Base-by-base conservation (phyloP, 1,140 invertebrate species). In the Drusus annulatus region DNA sequence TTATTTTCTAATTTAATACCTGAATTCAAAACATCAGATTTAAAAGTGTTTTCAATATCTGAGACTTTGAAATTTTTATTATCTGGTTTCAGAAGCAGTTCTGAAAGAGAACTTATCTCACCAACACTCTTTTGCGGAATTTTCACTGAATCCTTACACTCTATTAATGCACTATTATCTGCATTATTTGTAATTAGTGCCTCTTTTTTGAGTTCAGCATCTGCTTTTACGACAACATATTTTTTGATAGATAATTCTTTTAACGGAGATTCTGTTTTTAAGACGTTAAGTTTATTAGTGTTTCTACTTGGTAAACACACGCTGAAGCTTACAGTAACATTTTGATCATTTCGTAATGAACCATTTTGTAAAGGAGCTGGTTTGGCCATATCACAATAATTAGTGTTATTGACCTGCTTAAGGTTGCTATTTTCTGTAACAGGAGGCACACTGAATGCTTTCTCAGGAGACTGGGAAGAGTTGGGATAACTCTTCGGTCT, bases 401-500 rank as follows among this genome's bases (percentile, higher is more conserved):
- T 36, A 36, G 31, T 7, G 2, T 36, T 36, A 36, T 36, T 36
- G 8, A 36, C 31, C 31, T 36, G 31, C 31, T 36, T 36, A 0
- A 3, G 31, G 31, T 45, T 45, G 8, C 36, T 10, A 45, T 45
- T 45, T 45, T 45, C 36, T 45, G 36, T 45, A 45, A 45, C 36
- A 45, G 79, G 73, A 63, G 76, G 63, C 63, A 79, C 87, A 19
- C 84, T 78, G 79, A 85, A 87, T 21, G 85, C 84, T 84, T 90
- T 90, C 84, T 90, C 89, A 36, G 87, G 87, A 17, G 87, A 88
- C 23, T 85, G 86, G 74, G 71, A 56, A 79, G 87, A 88, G 15
- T 86, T 86, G 16, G 91, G 91, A 86, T 92, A 92, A 84, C 91
- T 92, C 81, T 92, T 92, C 7, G 92, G 93, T 58, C 93, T 86